Percentiles rank a stretch among this genome's conserved stretches.
phyloP scores from a whole-genome alignment of 2,888 invertebrate genomes.

The Malthinus seriepunctatus region DNA sequence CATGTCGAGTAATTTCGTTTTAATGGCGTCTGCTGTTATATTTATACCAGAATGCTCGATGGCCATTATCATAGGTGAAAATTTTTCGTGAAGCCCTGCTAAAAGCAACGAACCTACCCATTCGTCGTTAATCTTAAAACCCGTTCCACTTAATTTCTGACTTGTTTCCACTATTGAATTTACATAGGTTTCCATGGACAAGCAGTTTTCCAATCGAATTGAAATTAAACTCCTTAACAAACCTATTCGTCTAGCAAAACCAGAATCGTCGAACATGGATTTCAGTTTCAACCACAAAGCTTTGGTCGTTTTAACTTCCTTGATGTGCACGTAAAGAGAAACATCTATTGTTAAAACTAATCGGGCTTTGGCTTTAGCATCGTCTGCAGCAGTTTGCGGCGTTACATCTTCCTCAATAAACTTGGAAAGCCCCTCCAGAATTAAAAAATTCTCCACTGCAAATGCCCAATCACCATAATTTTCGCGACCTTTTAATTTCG shows the following conservation, averaged over 20 bases:
- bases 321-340: conserved; percentile 34
- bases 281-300: conserved; percentile 31
- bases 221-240: conserved; percentile 37
- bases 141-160: neutral
- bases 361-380: conserved; percentile 33
- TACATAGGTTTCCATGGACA: too few relatives aligned
- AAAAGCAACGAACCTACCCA: conserved; percentile 31
- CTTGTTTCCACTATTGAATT: too few relatives aligned
- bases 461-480: conserved; percentile 37
- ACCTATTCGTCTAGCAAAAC: conserved; percentile 37
- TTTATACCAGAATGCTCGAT: too few relatives aligned
- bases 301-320: conserved; percentile 20
- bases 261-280: conserved; percentile 38
- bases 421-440: conserved; percentile 29
- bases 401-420: conserved; percentile 14
- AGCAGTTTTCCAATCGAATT: conserved; percentile 36
- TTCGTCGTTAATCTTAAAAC: neutral
- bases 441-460: conserved; percentile 27
- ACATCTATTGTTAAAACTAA: conserved; percentile 32
- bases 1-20: conserved; percentile 19
- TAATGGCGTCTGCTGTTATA: conserved; percentile 10
- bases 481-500: conserved; percentile 32
- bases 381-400: too few relatives aligned
- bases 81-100: conserved; percentile 26
- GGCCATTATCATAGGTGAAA: conserved; percentile 22